phyloP scores from a whole-genome alignment of 2,113 vertebrate species.

The Sinocyclocheilus maitianheensis region DNA sequence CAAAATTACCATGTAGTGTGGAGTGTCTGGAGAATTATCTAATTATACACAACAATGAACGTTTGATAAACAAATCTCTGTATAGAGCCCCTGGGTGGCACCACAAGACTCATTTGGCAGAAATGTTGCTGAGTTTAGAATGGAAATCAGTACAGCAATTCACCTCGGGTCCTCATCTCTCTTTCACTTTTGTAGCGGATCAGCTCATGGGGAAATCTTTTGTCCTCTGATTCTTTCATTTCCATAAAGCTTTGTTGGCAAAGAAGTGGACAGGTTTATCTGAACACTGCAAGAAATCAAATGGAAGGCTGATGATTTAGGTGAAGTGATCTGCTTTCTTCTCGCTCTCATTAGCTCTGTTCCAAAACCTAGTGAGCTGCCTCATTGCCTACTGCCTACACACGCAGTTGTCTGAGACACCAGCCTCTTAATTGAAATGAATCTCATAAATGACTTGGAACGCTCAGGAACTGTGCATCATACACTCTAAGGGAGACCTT shows the following conservation, averaged over 20 bases:
- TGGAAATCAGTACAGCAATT: slow-evolving; percentile 22
- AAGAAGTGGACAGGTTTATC: background rate
- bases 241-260: slow-evolving; percentile 43
- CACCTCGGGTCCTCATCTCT: background rate
- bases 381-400: background rate
- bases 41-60: slow-evolving; percentile 46
- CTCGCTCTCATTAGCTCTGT: background rate
- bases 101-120: slow-evolving; percentile 33
- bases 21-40: slow-evolving; percentile 42
- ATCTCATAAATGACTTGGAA: no score
- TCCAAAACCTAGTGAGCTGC: background rate
- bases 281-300: background rate
- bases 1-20: slow-evolving; percentile 34
- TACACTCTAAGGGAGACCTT: background rate
- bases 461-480: no score
- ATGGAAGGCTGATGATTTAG: background rate
- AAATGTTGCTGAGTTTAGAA: slow-evolving; percentile 30
- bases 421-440: no score
- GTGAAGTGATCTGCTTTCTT: background rate
- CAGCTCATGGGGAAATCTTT: no score
- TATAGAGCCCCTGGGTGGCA: slow-evolving; percentile 32
- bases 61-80: slow-evolving; percentile 43
- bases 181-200: no score
- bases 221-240: slow-evolving; percentile 36
- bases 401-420: background rate